Evolutionary conservation across 2,113 vertebrate species (phyloP).

Genomic region (Mola mola): DNA sequence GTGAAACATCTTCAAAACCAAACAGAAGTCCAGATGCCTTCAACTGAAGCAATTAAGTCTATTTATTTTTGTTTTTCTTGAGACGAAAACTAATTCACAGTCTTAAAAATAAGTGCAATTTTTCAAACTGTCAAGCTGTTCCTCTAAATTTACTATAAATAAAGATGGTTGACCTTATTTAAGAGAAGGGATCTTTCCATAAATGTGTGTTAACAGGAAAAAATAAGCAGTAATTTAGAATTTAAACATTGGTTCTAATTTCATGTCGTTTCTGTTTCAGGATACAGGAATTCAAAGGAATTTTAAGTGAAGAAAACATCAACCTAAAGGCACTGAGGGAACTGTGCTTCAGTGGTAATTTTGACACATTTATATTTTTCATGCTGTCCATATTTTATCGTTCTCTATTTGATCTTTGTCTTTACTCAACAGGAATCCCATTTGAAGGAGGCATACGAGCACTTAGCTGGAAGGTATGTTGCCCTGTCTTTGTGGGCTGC

Average conservation of each 20-base stretch:
- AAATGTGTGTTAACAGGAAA: too few species aligned
- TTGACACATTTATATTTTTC: not conserved
- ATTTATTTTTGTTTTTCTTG: too few species aligned
- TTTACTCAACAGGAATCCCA: conserved; percentile 86
- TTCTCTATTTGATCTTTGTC: not conserved
- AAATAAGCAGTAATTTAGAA: not conserved
- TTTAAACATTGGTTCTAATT: not conserved
- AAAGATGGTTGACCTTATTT: too few species aligned
- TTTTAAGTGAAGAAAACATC: conserved; percentile 87
- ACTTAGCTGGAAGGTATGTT: conserved; percentile 97
- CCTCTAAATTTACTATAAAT: too few species aligned
- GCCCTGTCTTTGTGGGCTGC: too few species aligned
- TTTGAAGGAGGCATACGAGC: conserved; percentile 95
- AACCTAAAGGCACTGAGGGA: conserved; percentile 86
- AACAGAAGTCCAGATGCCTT: too few species aligned
- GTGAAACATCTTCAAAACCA: too few species aligned
- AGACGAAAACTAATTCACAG: too few species aligned
- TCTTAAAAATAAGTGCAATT: too few species aligned
- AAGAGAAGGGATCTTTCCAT: too few species aligned
- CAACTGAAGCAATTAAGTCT: too few species aligned
- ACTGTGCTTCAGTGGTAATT: conserved; percentile 92
- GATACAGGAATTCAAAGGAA: conserved; percentile 93
- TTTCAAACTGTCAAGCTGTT: too few species aligned
- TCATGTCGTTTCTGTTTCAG: conserved; percentile 65
- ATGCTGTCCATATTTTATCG: not conserved